Base-by-base conservation (phyloP, 2,888 invertebrate species). In the Stenchaetothrips biformis region DNA sequence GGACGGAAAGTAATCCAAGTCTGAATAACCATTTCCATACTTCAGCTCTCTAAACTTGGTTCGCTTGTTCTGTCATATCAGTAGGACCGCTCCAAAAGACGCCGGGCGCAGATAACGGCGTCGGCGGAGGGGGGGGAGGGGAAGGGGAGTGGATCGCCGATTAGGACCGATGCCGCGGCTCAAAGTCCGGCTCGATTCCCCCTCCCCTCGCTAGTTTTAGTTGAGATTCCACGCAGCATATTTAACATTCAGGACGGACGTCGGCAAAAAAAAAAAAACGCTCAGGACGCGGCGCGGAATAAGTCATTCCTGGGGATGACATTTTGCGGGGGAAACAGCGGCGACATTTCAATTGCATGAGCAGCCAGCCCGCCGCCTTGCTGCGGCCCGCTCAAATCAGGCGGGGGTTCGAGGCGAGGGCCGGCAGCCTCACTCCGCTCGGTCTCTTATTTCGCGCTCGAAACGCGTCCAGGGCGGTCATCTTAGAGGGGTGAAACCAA, bases 11-110 rank as follows among this genome's bases (percentile, higher is more conserved):
- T 74, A 74, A 74, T 74, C 67, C 67, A 74, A 59, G 67, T 21
- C 67, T 74, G 67, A 25, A 25, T 74, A 74, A 74, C 25, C 67
- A 74, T 74, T 74, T 74, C 67, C 67, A 74, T 74, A 74, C 67
- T 74, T 25, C 25, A 25, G 67, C 67, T 25, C 25, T 11, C 25
- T 11, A 59, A 59, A 74, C 21, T 74, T 74, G 16, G 16, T 59
- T 59, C 37, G 37, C 37, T 37, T 59, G 67, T 74, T 25, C 21
- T 25, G 67, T 25, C 67, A 74, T 25, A 74, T 74, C 67, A 11
- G 67, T 25, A n/a, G 67, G n/a, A 37, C 37, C 37, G 37, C 37
- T 37, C 37, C 37, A 37, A 37, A 37, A 37, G 37, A 4, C 37
- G 37, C 37, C 37, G 37, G 37, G 37, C 37, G 37, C 37, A 37